Conservation (phyloP, 1,140 invertebrate genomes). For the Daktulosphaira vitifoliae region DNA sequence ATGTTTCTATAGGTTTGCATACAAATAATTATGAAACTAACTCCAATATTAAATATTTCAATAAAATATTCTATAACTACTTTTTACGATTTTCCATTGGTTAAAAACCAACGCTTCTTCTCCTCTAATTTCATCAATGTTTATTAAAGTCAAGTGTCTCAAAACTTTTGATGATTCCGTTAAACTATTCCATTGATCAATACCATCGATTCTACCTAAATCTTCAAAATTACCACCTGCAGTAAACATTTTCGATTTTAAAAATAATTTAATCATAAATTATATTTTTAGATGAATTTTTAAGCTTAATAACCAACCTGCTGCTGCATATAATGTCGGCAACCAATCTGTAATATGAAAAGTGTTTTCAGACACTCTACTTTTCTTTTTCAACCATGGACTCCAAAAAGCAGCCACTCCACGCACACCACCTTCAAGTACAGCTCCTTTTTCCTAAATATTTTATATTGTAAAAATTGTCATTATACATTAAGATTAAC, state of each 20-base stretch:
- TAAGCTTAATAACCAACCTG: too few species aligned
- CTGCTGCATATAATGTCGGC: conserved; percentile 55
- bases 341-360: conserved; percentile 53
- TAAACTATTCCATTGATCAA: conserved; percentile 53
- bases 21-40: too few species aligned
- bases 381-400: conserved; percentile 42
- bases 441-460: conserved; percentile 12
- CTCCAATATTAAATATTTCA: too few species aligned
- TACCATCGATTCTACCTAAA: conserved; percentile 50
- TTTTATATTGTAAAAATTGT: too few species aligned
- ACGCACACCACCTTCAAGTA: conserved; percentile 45
- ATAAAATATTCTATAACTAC: too few species aligned
- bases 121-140: conserved; percentile 58
- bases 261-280: too few species aligned
- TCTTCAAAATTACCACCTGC: conserved; percentile 46
- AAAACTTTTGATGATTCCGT: conserved; percentile 44
- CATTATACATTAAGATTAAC: too few species aligned
- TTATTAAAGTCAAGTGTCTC: conserved; percentile 57
- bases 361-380: conserved; percentile 44
- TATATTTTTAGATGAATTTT: too few species aligned
- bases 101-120: conserved; percentile 34
- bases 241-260: conserved; percentile 3
- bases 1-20: too few species aligned
- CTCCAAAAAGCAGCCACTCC: conserved; percentile 48
- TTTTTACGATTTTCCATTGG: conserved; percentile 37